Evolutionary conservation across 1,140 invertebrate genomes (phyloP), one percentile per base, ranked within the genome.

Genomic region (Apis laboriosa): DNA sequence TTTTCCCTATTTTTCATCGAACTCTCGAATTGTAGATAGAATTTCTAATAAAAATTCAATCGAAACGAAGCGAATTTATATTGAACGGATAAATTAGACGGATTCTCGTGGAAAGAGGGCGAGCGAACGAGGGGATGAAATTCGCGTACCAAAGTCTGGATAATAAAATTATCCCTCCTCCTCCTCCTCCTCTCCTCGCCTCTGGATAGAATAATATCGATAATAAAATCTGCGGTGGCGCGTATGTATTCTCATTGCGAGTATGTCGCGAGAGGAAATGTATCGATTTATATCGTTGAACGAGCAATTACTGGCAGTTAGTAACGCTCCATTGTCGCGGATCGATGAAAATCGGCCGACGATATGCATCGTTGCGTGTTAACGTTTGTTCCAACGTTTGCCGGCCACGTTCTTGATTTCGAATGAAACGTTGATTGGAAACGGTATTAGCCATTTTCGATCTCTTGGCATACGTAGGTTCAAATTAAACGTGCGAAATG

Each of bases 281-380:
- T 82, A 76, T 88, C 83, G 82, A 88, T 88, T 88, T 87, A 78
- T 81, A 77, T 88, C 80, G 84, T 83, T 63, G 75, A 80, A 75
- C 72, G 79, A 68, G 51, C 86, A 88, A 88, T 88, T 88, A 88
- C 71, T 77, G 75, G 77, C 80, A 77, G 86, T 88, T 88, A 88
- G 87, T 83, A 85, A 88, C 87, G 87, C 66, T 87, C 67, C 86
- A 84, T 85, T 78, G 87, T 81, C 80, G 80, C 55, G 78, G 74
- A 84, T 87, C 72, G 83, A 80, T 84, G 78, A 56, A 84, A 81
- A 80, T 84, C 78, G 75, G 21, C 56, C 64, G 34, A 9, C 79
- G 28, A 51, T 56, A 75, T 56, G 61, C 79, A 28, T 66, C 78
- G 68, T n/a, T 63, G 68, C 28, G 15, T 28, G 49, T 80, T 49